A percentile compares a stretch with the other conserved stretches of the same genome.
phyloP scores from a whole-genome alignment of 2,797 vertebrate genomes.

The Cygnus olor region DNA sequence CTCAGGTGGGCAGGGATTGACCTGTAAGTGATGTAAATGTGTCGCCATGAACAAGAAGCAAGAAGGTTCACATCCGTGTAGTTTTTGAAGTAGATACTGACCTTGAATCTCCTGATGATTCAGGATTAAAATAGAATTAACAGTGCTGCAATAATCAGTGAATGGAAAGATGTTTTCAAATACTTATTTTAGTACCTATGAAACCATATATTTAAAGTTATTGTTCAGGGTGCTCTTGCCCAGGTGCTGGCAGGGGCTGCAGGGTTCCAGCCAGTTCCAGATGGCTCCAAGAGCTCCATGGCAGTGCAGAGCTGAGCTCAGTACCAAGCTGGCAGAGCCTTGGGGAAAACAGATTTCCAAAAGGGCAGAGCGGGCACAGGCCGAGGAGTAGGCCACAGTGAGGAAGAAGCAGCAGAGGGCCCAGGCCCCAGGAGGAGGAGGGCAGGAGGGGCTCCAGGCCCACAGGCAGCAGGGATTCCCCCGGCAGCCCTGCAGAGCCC shows the following conservation, averaged over 20 bases:
- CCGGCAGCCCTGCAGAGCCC: too few relatives aligned
- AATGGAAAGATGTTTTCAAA: background rate
- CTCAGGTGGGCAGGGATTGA: fast-evolving
- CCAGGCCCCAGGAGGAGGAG: too few relatives aligned
- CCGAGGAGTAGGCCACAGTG: too few relatives aligned
- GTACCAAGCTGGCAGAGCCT: too few relatives aligned
- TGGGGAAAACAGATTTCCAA: too few relatives aligned
- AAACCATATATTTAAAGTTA: background rate
- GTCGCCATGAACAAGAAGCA: background rate
- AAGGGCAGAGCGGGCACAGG: too few relatives aligned
- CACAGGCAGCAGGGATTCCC: too few relatives aligned
- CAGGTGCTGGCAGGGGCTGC: too few relatives aligned
- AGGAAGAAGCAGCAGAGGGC: too few relatives aligned
- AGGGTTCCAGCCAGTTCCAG: too few relatives aligned
- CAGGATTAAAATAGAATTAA: background rate
- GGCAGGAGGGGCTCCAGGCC: too few relatives aligned
- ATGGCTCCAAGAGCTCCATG: too few relatives aligned
- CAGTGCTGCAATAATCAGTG: background rate
- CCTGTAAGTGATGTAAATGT: background rate
- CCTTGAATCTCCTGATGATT: background rate
- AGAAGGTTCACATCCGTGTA: background rate
- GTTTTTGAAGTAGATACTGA: background rate
- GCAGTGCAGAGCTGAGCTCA: background rate
- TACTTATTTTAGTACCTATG: background rate
- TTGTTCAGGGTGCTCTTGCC: fast-evolving